Evolutionary conservation across 2,888 invertebrate species (phyloP).

Genomic region (Eupithecia exiguata): DNA sequence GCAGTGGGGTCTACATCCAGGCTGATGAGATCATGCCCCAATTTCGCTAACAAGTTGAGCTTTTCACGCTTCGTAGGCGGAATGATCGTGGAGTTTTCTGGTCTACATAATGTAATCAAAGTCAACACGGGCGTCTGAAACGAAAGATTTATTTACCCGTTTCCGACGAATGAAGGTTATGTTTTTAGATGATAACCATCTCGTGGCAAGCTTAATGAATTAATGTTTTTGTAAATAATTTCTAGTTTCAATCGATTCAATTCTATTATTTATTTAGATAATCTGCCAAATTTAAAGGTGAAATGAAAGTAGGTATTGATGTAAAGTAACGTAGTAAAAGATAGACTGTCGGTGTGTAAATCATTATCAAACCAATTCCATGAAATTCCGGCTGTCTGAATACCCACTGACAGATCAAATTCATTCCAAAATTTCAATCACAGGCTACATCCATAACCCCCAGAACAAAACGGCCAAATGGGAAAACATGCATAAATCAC

Average conservation of each 20-base stretch:
- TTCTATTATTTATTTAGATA: background rate
- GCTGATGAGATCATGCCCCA: conserved; percentile 3
- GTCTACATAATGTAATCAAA: conserved; percentile 10
- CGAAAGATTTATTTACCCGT: conserved; percentile 5
- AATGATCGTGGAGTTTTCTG: conserved; percentile 4
- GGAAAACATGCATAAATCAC: conserved; percentile 25
- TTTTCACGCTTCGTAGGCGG: background rate
- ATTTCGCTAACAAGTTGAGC: conserved; percentile 5
- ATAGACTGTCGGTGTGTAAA: background rate
- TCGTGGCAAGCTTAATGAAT: background rate
- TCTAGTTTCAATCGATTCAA: background rate
- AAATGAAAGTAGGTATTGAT: no score
- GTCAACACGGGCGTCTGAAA: background rate
- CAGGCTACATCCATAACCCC: conserved; percentile 5
- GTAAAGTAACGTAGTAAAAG: background rate
- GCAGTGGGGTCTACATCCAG: background rate
- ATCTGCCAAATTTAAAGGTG: background rate
- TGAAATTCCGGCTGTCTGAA: background rate
- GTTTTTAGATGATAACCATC: background rate
- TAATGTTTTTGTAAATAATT: background rate
- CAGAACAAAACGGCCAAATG: conserved; percentile 10
- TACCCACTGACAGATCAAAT: background rate
- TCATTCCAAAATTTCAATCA: conserved; percentile 10
- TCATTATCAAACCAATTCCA: background rate
- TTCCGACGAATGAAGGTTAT: background rate